Conservation (phyloP, 2,888 invertebrate species). For the Matsumyia berberina region DNA sequence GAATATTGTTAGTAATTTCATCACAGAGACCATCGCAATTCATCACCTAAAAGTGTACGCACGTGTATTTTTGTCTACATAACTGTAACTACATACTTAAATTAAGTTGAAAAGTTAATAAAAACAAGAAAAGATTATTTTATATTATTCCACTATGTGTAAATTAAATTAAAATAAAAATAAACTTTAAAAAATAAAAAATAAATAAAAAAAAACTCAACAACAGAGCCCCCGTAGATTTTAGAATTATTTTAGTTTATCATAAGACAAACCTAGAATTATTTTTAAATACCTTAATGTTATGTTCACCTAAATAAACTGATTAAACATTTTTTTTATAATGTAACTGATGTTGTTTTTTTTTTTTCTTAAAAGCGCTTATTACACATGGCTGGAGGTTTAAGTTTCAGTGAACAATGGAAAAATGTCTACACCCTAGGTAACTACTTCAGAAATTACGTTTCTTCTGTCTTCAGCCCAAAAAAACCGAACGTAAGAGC, state of each 20-base stretch:
- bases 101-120: constrained; percentile 59
- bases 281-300: constrained; percentile 54
- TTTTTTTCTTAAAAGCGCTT: too few species aligned
- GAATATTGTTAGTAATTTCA: constrained; percentile 54
- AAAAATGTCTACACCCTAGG: too few species aligned
- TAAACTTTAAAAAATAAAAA: constrained; percentile 14
- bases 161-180: constrained; percentile 57
- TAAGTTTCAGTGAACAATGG: too few species aligned
- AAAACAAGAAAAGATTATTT: constrained; percentile 35
- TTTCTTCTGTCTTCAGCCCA: too few species aligned
- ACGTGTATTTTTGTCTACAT: constrained; percentile 47
- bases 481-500: too few species aligned
- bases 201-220: constrained; percentile 21
- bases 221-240: constrained; percentile 55
- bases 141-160: constrained; percentile 69
- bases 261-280: constrained; percentile 53
- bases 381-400: too few species aligned
- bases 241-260: constrained; percentile 51
- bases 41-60: constrained; percentile 43
- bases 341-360: constrained; percentile 12
- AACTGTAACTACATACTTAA: constrained; percentile 55
- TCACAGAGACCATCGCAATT: constrained; percentile 48
- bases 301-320: constrained; percentile 70
- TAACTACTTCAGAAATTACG: too few species aligned
- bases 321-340: constrained; percentile 57